A percentile compares a stretch with the other conserved stretches of the same genome.
These are phyloP conservation scores for Zeuzera pyrina DNA, from an alignment of 2,888 invertebrate genomes.

Conservation along the genomic window DNA sequence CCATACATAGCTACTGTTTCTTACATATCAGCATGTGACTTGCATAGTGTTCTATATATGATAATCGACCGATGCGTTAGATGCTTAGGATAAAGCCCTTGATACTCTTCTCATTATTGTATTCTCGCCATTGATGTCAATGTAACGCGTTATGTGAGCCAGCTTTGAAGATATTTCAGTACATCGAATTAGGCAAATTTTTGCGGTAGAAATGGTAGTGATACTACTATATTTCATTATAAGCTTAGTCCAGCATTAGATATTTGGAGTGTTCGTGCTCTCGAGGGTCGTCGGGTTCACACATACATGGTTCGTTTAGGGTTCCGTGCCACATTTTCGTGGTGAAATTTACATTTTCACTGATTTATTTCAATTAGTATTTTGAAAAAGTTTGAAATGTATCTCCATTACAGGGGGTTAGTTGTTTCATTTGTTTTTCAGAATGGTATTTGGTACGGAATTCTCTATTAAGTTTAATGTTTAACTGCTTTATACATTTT, in stretches of 20 bases:
- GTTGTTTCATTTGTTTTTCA: too few species aligned
- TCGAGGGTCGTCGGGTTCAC: too few species aligned
- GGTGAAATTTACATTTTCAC: too few species aligned
- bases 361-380: too few species aligned
- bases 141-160: constrained; percentile 33
- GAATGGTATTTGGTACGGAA: too few species aligned
- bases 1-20: constrained; percentile 56
- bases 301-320: too few species aligned
- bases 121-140: constrained; percentile 47
- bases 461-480: too few species aligned
- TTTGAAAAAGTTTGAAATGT: too few species aligned
- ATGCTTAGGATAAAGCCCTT: constrained; percentile 41
- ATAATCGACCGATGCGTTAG: constrained; percentile 44
- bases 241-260: constrained; percentile 37
- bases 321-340: too few species aligned
- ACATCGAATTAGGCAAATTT: constrained; percentile 27
- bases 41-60: constrained; percentile 52
- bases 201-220: constrained; percentile 38
- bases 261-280: constrained; percentile 4
- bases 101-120: constrained; percentile 46
- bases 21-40: constrained; percentile 71
- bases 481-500: too few species aligned
- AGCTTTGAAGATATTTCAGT: constrained; percentile 36
- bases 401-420: too few species aligned
- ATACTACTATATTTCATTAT: constrained; percentile 31